Evolutionary conservation across 2,888 invertebrate species (phyloP), one percentile per base, ranked within the genome.

Genomic region (Drosophila atripex): DNA sequence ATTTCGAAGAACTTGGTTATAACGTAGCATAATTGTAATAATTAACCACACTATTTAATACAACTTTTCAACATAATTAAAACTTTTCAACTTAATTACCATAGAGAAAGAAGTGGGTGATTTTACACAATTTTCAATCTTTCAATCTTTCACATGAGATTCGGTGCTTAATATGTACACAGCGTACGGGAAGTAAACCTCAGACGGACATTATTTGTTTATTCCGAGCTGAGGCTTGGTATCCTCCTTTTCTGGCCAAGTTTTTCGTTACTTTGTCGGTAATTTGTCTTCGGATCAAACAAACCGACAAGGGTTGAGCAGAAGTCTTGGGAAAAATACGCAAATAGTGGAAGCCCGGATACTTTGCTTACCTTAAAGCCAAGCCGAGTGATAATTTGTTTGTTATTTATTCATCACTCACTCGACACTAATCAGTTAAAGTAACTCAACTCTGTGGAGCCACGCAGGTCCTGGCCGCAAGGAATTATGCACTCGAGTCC

Each of bases 401-500:
- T 73, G 64, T 85, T 70, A 82, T 70, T 80, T 85, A 80, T 80
- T 80, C 86, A 80, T 50, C 73, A 85, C 70, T 39, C 83, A 76
- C 78, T 88, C 74, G 83, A 78, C 88, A 85, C 85, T 88, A 84
- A 84, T 84, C 88, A 88, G 70, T 63, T 61, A 80, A 84, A 84
- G 84, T 84, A 71, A 88, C 76, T 80, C 45, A 58, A 46, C 41
- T 21, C 45, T 12, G 45, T 14, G 25, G 21, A n/a, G 57, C 56
- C 32, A 60, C 66, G 77, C 77, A 80, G 69, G 79, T 77, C 75
- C 72, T 75, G 83, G 69, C 61, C 49, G 18, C 51, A 49, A 61
- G 86, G 65, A 88, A 70, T 82, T 82, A 76, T 87, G 88, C 86
- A 85, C 78, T 74, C 57, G 35, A 50, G 57, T 12, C 21, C 39